These are phyloP conservation scores for Steinernema scapterisci DNA, from an alignment of 2,888 invertebrate genomes.

Conservation along the genomic window DNA sequence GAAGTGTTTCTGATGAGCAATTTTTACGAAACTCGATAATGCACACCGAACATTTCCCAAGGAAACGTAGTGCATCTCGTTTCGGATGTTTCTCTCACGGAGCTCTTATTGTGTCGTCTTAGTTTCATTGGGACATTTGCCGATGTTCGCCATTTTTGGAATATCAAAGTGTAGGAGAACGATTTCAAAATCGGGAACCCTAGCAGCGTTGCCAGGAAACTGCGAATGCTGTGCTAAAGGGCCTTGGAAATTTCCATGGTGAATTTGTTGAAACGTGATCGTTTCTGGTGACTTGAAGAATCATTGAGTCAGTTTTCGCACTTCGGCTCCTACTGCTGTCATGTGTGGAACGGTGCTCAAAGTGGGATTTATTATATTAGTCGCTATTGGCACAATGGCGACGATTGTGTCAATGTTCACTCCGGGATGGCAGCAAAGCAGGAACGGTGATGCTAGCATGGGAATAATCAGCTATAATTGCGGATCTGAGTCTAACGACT, in stretches of 20 bases:
- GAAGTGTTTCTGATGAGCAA: no score
- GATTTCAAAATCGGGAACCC: background rate
- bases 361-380: slow-evolving; percentile 39
- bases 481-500: slow-evolving; percentile 46
- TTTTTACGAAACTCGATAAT: no score
- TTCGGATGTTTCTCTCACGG: background rate
- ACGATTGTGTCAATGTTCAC: slow-evolving; percentile 57
- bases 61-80: no score
- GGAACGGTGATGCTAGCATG: slow-evolving; percentile 41
- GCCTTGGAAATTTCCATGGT: background rate
- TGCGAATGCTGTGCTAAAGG: background rate
- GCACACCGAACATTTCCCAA: no score
- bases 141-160: background rate
- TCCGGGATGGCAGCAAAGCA: slow-evolving; percentile 59
- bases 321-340: background rate
- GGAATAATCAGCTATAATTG: slow-evolving; percentile 57
- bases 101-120: background rate
- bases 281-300: background rate
- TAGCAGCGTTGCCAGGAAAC: slow-evolving; percentile 14
- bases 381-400: slow-evolving; percentile 49
- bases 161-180: background rate
- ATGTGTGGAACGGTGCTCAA: slow-evolving; percentile 33
- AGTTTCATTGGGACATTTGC: background rate
- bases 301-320: background rate
- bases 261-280: background rate